Percentiles rank a stretch among this genome's conserved stretches.
Evolutionary conservation across 2,113 vertebrate species (phyloP).

Genomic region (Myodes glareolus): DNA sequence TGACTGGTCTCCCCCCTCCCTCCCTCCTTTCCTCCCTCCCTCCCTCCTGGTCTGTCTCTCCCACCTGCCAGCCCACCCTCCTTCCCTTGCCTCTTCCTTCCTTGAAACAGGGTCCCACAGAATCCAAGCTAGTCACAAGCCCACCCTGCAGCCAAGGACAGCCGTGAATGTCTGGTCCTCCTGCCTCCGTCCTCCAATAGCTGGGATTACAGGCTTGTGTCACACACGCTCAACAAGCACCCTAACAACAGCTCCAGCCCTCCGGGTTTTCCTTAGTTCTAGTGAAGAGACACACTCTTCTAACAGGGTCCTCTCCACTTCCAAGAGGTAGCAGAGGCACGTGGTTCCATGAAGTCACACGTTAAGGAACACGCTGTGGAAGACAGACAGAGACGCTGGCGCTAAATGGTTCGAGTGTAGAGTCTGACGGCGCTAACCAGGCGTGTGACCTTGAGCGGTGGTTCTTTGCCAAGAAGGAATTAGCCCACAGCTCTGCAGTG

Average conservation of each 20-base stretch:
- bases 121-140: not conserved
- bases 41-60: too few species aligned
- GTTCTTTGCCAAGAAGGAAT: slow-evolving; percentile 2
- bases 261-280: not conserved
- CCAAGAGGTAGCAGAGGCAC: not conserved
- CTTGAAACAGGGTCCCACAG: not conserved
- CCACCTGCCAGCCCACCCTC: not conserved
- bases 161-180: not conserved
- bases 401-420: not conserved
- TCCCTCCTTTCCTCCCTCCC: not conserved
- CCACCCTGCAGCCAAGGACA: not conserved
- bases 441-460: not conserved
- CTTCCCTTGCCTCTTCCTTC: accelerated
- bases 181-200: not conserved
- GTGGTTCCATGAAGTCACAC: not conserved
- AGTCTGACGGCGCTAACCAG: not conserved
- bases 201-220: not conserved
- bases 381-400: not conserved
- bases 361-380: not conserved
- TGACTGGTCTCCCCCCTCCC: not conserved
- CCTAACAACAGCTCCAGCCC: too few species aligned
- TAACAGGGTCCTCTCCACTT: not conserved
- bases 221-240: not conserved
- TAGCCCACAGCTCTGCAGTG: not conserved
- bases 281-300: not conserved